These are phyloP conservation scores for Agrochola litura DNA, from an alignment of 2,888 invertebrate species.

Conservation along the genomic window DNA sequence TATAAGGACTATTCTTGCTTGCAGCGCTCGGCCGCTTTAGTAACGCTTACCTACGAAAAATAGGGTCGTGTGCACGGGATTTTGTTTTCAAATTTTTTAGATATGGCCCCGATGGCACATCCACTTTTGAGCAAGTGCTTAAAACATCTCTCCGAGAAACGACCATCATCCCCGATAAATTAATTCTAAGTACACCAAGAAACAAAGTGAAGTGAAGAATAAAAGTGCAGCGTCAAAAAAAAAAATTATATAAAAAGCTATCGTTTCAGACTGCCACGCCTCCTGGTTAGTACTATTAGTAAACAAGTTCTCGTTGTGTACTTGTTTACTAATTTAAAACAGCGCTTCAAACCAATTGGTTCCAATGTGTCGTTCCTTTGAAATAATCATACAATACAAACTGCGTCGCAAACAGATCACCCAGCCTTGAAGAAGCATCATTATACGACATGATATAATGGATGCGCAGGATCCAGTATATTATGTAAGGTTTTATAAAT, in stretches of 20 bases:
- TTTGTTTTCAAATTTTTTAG: too few relatives aligned
- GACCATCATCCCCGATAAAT: neutral
- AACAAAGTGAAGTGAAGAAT: neutral
- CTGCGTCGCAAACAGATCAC: conserved; percentile 44
- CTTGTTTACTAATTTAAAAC: conserved; percentile 41
- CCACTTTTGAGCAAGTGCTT: neutral
- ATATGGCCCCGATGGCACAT: too few relatives aligned
- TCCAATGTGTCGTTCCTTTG: conserved; percentile 38
- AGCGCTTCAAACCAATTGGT: conserved; percentile 34
- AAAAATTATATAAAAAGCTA: neutral
- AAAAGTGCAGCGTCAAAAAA: neutral
- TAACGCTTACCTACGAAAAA: too few relatives aligned
- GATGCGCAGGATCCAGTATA: conserved; percentile 16
- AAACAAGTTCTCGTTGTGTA: neutral
- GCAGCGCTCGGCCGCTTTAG: too few relatives aligned
- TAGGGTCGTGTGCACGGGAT: too few relatives aligned
- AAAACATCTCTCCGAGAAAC: neutral
- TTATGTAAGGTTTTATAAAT: conserved; percentile 29
- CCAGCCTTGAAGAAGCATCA: conserved; percentile 38
- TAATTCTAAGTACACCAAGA: neutral
- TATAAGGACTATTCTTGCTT: too few relatives aligned
- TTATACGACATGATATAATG: conserved; percentile 27
- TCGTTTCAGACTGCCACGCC: neutral
- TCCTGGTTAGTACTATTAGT: neutral
- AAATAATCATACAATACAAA: conserved; percentile 27